Conservation (phyloP, 2,113 vertebrate genomes). For the Proteles cristata region DNA sequence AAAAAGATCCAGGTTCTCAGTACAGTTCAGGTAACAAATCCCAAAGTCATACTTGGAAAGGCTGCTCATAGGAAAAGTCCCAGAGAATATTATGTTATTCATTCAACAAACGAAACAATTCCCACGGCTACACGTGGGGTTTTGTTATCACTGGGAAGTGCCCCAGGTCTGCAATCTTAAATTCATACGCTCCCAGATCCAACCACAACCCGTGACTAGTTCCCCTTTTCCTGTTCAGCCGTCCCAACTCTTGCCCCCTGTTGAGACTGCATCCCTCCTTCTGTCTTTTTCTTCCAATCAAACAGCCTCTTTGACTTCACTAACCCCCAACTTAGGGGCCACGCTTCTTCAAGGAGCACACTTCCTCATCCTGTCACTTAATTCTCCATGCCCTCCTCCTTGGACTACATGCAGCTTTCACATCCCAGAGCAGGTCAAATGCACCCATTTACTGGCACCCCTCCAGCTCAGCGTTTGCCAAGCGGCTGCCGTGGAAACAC, state of each 20-base stretch:
- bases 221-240: background rate
- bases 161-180: background rate
- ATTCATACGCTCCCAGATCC: background rate
- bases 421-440: background rate
- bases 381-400: background rate
- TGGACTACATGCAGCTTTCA: background rate
- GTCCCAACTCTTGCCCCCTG: background rate
- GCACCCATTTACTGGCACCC: too few relatives aligned
- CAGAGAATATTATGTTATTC: background rate
- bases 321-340: background rate
- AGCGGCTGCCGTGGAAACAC: background rate
- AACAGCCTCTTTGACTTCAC: background rate
- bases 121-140: background rate
- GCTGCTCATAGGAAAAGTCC: background rate
- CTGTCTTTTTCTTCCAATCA: background rate
- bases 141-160: background rate
- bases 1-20: background rate
- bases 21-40: background rate
- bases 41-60: conserved; percentile 3
- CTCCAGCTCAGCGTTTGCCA: background rate
- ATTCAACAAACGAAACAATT: conserved; percentile 15
- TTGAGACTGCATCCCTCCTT: background rate
- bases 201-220: background rate
- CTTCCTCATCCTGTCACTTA: background rate
- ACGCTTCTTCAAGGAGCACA: too few relatives aligned